These are phyloP conservation scores for Paracanthobrama guichenoti DNA, from an alignment of 2,113 vertebrate species.

Conservation along the genomic window DNA sequence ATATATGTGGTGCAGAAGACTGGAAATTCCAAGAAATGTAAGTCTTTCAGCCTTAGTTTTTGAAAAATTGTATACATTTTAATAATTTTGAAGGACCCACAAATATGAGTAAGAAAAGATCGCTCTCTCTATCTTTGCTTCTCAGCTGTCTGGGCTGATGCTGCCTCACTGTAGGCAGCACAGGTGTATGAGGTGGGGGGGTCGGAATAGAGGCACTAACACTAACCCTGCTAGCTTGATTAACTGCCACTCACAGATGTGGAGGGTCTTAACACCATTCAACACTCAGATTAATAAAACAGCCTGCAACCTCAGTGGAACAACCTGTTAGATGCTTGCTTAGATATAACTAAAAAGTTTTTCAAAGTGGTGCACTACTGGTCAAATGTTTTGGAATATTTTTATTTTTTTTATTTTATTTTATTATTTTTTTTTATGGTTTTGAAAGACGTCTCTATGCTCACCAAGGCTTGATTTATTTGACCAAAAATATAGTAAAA, in stretches of 20 bases:
- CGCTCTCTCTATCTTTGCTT: background rate
- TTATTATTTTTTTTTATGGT: no score
- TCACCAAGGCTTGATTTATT: no score
- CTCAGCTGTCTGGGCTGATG: background rate
- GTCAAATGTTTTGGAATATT: no score
- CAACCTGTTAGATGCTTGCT: background rate
- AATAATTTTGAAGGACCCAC: background rate
- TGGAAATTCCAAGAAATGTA: background rate
- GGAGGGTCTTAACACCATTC: slow-evolving; percentile 10
- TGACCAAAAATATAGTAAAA: no score
- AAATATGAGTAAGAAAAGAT: background rate
- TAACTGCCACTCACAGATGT: slow-evolving; percentile 34
- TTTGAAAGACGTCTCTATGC: no score
- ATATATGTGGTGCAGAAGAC: background rate
- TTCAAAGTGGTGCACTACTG: background rate
- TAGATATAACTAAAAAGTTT: background rate
- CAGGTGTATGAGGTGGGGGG: slow-evolving; percentile 38
- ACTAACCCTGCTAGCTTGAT: slow-evolving; percentile 19
- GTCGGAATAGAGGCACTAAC: background rate
- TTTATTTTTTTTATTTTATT: no score
- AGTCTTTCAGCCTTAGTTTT: background rate
- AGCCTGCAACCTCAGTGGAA: background rate
- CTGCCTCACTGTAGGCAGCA: slow-evolving; percentile 6
- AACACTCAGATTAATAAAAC: background rate
- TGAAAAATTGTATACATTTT: background rate